These are phyloP conservation scores for Oreohelix idahoensis DNA, from an alignment of 1,140 invertebrate species.

Conservation along the genomic window DNA sequence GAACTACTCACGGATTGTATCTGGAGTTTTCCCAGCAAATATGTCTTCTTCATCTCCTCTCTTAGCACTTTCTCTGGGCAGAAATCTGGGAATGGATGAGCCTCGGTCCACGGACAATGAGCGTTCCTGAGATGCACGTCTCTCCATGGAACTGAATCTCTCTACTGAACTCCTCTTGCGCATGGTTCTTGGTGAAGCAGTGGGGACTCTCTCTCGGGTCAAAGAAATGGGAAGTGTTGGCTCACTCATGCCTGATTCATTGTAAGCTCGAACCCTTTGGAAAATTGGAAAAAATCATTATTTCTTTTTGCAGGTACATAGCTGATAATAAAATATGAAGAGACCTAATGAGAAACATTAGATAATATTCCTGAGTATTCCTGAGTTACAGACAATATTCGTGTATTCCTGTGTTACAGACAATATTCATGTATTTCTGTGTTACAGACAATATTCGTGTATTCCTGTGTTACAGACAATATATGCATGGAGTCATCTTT, in stretches of 20 bases:
- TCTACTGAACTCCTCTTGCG: conserved; percentile 38
- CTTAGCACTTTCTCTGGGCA: conserved; percentile 26
- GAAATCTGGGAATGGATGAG: conserved; percentile 1
- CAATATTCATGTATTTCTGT: too few relatives aligned
- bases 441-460: too few relatives aligned
- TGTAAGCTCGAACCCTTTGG: conserved; percentile 92
- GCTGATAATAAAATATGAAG: too few relatives aligned
- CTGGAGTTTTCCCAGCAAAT: conserved; percentile 37
- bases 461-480: too few relatives aligned
- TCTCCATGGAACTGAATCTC: conserved; percentile 37
- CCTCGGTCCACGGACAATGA: conserved; percentile 31
- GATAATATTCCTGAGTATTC: too few relatives aligned
- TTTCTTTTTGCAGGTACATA: too few relatives aligned
- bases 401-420: too few relatives aligned
- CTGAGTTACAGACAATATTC: too few relatives aligned
- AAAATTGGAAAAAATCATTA: too few relatives aligned
- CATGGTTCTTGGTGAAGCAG: conserved; percentile 35
- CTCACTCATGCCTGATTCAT: conserved; percentile 79
- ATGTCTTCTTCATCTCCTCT: conserved; percentile 20
- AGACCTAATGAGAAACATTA: too few relatives aligned
- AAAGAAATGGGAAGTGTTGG: conserved; percentile 71
- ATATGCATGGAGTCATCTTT: too few relatives aligned
- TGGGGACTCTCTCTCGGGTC: conserved; percentile 54
- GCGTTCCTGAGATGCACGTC: conserved; percentile 20
- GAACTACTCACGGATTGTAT: conserved; percentile 40